Conservation (phyloP, 2,113 vertebrate genomes). For the Urocitellus parryii region DNA sequence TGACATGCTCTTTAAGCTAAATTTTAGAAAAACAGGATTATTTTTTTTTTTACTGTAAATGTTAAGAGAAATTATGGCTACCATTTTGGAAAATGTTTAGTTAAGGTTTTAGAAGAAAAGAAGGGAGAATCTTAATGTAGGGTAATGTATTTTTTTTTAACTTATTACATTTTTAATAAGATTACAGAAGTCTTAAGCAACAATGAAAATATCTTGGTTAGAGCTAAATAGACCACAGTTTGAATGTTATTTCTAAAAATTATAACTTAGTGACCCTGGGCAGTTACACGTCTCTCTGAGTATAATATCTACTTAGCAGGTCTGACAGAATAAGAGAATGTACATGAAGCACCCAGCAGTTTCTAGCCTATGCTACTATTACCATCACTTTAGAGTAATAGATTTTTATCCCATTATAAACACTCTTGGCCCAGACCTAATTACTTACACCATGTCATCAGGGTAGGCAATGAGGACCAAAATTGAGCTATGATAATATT, state of each 20-base stretch:
- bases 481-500: neutral
- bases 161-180: too few species aligned
- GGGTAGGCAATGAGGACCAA: neutral
- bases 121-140: too few species aligned
- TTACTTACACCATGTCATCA: constrained; percentile 16
- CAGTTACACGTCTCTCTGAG: neutral
- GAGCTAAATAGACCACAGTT: neutral
- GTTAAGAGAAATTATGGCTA: too few species aligned
- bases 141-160: too few species aligned
- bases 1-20: too few species aligned
- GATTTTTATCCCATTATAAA: neutral
- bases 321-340: neutral
- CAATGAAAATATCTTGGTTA: constrained; percentile 14
- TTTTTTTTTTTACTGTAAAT: too few species aligned
- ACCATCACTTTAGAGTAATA: neutral
- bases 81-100: too few species aligned
- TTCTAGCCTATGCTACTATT: neutral
- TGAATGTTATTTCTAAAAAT: neutral
- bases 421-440: neutral
- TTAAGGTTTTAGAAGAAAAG: too few species aligned
- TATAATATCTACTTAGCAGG: neutral
- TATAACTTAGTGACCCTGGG: neutral
- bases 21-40: too few species aligned
- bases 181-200: neutral
- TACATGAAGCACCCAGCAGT: neutral